A percentile compares a stretch with the other conserved stretches of the same genome.
phyloP scores from a whole-genome alignment of 1,140 invertebrate genomes.

The Procambarus virginalis region DNA sequence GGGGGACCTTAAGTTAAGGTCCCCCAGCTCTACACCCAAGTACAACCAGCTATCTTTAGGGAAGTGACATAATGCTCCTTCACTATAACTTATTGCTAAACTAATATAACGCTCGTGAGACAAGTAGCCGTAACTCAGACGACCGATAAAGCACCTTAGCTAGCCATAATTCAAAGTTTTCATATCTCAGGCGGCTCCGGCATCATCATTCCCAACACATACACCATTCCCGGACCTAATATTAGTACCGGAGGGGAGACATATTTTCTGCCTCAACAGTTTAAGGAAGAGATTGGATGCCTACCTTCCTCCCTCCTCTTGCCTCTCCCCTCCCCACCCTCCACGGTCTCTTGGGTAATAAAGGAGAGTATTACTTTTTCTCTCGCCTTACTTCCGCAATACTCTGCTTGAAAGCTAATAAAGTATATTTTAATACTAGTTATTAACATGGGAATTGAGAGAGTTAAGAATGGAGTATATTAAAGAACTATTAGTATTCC shows the following conservation, averaged over 20 bases:
- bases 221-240: constrained; percentile 47
- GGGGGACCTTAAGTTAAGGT: too few relatives aligned
- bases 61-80: constrained; percentile 10
- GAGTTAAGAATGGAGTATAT: too few relatives aligned
- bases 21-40: not conserved
- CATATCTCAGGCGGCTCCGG: constrained; percentile 20
- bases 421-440: too few relatives aligned
- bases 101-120: constrained; percentile 33
- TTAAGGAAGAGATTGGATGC: constrained; percentile 34
- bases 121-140: constrained; percentile 40
- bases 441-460: too few relatives aligned
- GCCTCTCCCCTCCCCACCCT: not conserved
- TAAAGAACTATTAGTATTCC: too few relatives aligned
- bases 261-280: constrained; percentile 41
- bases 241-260: constrained; percentile 43
- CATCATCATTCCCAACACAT: constrained; percentile 52
- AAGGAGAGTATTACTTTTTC: too few relatives aligned
- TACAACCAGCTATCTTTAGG: not conserved
- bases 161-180: constrained; percentile 58
- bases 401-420: too few relatives aligned
- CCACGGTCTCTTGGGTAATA: too few relatives aligned
- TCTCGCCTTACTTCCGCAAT: too few relatives aligned
- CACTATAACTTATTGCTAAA: constrained; percentile 45
- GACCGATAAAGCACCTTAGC: constrained; percentile 46
- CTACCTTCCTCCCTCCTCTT: too few relatives aligned